Evolutionary conservation across 2,888 invertebrate genomes (phyloP).

Genomic region (Salpingus planirostris): DNA sequence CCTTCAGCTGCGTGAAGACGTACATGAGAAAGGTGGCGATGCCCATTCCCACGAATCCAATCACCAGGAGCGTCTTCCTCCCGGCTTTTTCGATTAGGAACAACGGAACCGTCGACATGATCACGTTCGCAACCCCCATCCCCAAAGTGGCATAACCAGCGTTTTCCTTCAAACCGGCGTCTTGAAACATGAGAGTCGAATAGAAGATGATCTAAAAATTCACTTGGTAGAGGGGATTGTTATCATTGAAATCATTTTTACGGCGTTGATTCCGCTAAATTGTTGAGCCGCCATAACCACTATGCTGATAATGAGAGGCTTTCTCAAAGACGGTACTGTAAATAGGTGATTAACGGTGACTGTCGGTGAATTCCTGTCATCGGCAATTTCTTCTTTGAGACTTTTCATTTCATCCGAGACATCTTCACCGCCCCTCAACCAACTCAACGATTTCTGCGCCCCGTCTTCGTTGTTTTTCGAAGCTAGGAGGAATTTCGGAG

Average conservation of each 20-base stretch:
- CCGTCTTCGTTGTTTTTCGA: not conserved
- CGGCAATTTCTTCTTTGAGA: not conserved
- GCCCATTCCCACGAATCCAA: constrained; percentile 74
- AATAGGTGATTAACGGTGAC: constrained; percentile 13
- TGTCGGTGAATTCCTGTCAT: not conserved
- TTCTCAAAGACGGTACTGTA: constrained; percentile 72
- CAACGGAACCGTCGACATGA: constrained; percentile 76
- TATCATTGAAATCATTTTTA: no score
- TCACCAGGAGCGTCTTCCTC: constrained; percentile 68
- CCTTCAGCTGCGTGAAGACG: constrained; percentile 29
- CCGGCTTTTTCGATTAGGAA: constrained; percentile 74
- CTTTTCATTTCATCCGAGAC: not conserved
- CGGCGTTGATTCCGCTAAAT: not conserved
- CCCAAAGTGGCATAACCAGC: constrained; percentile 76
- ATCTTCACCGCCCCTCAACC: not conserved
- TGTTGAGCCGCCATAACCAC: not conserved
- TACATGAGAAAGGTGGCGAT: constrained; percentile 60
- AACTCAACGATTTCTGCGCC: not conserved
- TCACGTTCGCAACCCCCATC: constrained; percentile 76
- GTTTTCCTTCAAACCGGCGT: constrained; percentile 42
- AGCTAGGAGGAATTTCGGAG: not conserved
- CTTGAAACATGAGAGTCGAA: not conserved
- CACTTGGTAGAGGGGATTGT: no score
- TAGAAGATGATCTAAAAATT: not conserved
- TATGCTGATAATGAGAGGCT: constrained; percentile 65